These are phyloP conservation scores for Eupeodes luniger DNA, from an alignment of 2,888 invertebrate genomes.

Conservation along the genomic window DNA sequence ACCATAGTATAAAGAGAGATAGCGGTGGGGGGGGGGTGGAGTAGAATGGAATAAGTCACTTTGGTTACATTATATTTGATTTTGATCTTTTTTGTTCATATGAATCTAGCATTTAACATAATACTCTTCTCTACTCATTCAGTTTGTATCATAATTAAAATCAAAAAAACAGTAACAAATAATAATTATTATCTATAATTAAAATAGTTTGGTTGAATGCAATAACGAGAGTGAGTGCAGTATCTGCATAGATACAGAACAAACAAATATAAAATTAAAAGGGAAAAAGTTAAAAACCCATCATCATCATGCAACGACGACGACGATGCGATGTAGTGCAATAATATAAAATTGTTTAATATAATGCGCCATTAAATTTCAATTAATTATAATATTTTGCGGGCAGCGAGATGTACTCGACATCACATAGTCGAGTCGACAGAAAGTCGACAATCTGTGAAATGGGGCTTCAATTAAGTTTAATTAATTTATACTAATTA, in stretches of 20 bases:
- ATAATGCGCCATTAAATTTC: slow-evolving; percentile 41
- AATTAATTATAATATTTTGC: slow-evolving; percentile 54
- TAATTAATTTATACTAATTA: slow-evolving; percentile 68
- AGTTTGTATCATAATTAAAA: slow-evolving; percentile 5
- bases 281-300: slow-evolving; percentile 17
- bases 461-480: slow-evolving; percentile 52
- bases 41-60: not conserved
- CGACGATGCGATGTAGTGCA: not conserved
- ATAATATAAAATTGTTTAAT: slow-evolving; percentile 6
- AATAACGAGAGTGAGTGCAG: not conserved
- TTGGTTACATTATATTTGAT: not conserved
- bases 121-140: not conserved
- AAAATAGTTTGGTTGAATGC: slow-evolving; percentile 9
- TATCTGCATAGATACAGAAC: too few species aligned
- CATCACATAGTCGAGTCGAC: too few species aligned
- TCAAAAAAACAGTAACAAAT: not conserved
- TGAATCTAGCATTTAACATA: not conserved
- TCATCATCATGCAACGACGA: not conserved
- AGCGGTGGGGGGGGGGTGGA: too few species aligned
- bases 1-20: too few species aligned
- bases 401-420: slow-evolving; percentile 33
- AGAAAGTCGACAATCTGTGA: slow-evolving; percentile 35
- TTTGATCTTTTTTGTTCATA: not conserved
- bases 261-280: not conserved
- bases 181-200: slow-evolving; percentile 15